phyloP scores from a whole-genome alignment of 1,140 invertebrate species.

The Coptotermes formosanus region DNA sequence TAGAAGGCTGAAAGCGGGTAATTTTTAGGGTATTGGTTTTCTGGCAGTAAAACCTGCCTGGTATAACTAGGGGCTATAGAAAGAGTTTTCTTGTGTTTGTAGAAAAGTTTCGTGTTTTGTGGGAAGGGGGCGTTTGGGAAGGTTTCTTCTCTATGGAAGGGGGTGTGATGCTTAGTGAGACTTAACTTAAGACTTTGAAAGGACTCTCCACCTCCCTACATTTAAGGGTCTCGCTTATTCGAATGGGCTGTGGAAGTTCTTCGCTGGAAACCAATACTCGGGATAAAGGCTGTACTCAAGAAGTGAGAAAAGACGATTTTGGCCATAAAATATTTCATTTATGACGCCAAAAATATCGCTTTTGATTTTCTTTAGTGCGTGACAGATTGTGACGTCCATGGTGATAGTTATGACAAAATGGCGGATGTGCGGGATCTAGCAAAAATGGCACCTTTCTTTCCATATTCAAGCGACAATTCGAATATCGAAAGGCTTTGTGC shows the following conservation, averaged over 20 bases:
- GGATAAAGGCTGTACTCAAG: too few species aligned
- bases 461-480: too few species aligned
- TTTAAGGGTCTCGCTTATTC: neutral
- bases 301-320: too few species aligned
- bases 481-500: too few species aligned
- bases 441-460: too few species aligned
- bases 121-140: neutral
- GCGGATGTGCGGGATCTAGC: too few species aligned
- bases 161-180: constrained; percentile 5
- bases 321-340: too few species aligned
- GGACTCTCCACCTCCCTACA: neutral
- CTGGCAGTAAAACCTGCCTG: neutral
- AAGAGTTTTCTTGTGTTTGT: constrained; percentile 22
- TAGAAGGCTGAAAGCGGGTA: neutral
- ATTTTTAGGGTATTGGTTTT: constrained; percentile 1
- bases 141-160: neutral
- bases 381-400: too few species aligned
- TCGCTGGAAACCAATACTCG: too few species aligned
- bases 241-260: neutral
- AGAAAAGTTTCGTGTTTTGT: neutral
- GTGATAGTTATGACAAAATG: too few species aligned
- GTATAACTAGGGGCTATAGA: neutral
- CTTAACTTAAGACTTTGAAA: constrained; percentile 17
- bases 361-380: too few species aligned
- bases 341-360: too few species aligned